These are phyloP conservation scores for Ceyx erithaca DNA, from an alignment of 2,797 vertebrate species.

Conservation along the genomic window DNA sequence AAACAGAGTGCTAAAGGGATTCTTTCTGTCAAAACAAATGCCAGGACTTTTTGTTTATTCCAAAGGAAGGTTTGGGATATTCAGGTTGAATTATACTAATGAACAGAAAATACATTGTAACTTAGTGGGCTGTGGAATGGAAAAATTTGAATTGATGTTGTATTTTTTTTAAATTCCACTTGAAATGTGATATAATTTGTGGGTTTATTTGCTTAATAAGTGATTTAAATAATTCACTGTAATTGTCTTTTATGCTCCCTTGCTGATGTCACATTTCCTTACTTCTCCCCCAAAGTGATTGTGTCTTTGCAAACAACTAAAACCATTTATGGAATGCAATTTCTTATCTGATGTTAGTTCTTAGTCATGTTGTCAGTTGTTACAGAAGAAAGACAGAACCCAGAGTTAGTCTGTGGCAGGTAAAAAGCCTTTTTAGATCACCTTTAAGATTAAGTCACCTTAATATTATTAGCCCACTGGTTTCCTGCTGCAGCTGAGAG, in stretches of 20 bases:
- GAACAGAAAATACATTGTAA: neutral
- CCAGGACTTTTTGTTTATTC: neutral
- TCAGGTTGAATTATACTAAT: neutral
- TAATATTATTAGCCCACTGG: conserved; percentile 18
- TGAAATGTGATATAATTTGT: neutral
- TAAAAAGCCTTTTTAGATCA: conserved; percentile 68
- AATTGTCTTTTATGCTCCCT: neutral
- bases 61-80: neutral
- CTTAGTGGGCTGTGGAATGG: neutral
- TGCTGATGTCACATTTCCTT: neutral
- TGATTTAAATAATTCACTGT: neutral
- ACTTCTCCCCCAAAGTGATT: neutral
- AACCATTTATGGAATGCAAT: conserved; percentile 62
- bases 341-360: conserved; percentile 61
- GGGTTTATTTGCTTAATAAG: neutral
- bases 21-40: neutral
- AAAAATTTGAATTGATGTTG: neutral
- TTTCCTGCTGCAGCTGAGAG: conserved; percentile 24
- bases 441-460: conserved; percentile 61
- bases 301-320: conserved; percentile 23
- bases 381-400: conserved; percentile 59
- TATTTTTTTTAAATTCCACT: neutral
- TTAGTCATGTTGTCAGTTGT: conserved; percentile 44
- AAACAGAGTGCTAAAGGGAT: neutral
- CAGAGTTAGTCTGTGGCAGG: conserved; percentile 54